Conservation (phyloP, 2,888 invertebrate species). For the Protodeltote pygarga region DNA sequence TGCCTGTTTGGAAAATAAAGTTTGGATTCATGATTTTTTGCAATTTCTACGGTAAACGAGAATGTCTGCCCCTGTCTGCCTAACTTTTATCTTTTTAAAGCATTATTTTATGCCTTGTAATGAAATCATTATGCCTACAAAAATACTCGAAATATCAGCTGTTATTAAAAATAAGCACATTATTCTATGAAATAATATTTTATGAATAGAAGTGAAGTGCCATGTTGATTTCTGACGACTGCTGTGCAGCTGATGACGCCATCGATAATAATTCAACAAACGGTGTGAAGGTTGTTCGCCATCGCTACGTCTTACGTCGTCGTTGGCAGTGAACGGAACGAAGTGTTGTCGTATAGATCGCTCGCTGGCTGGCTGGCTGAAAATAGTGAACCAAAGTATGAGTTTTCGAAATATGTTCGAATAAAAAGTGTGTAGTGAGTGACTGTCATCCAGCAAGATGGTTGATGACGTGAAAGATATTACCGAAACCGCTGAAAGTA, state of each 20-base stretch:
- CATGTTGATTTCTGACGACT: conserved; percentile 11
- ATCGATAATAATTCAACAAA: conserved; percentile 54
- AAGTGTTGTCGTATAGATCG: conserved; percentile 85
- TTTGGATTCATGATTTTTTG: too few relatives aligned
- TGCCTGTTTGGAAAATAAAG: not conserved
- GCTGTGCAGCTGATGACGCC: conserved; percentile 44
- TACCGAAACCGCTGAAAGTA: conserved; percentile 85
- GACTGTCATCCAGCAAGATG: conserved; percentile 86
- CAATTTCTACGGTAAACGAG: conserved; percentile 9
- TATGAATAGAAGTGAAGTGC: too few relatives aligned
- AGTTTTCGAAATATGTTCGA: conserved; percentile 86
- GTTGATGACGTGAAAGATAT: conserved; percentile 86
- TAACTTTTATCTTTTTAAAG: conserved; percentile 16
- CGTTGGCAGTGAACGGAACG: conserved; percentile 85
- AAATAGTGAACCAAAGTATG: conserved; percentile 86
- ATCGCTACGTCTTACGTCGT: conserved; percentile 67
- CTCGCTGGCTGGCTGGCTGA: conserved; percentile 84
- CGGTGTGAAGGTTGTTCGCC: conserved; percentile 59
- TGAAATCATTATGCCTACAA: conserved; percentile 23
- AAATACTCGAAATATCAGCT: conserved; percentile 24
- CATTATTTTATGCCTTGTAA: conserved; percentile 15
- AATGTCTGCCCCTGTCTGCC: conserved; percentile 12
- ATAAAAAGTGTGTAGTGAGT: conserved; percentile 85
- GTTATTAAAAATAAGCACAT: conserved; percentile 10
- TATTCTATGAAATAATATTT: conserved; percentile 6